Evolutionary conservation across 2,797 vertebrate species (phyloP), one percentile per base, ranked within the genome.

Genomic region (Artibeus jamaicensis): DNA sequence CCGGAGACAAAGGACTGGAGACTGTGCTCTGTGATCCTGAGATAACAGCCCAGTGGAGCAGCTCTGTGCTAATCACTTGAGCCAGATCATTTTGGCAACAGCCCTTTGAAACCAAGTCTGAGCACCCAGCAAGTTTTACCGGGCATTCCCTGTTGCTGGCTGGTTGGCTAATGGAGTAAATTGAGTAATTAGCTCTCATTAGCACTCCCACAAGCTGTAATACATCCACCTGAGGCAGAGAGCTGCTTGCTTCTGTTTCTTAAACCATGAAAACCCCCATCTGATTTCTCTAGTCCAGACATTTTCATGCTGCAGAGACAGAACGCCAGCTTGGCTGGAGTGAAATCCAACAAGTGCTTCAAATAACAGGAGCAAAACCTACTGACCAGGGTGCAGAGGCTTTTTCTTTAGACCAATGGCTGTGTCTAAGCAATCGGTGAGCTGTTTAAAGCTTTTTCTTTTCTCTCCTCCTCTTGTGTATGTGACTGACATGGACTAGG

Each of bases 101-200:
- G 79, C 67, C 37, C 46, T 94, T 83, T 81, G 91, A 95, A 94
- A 89, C 70, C 46, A 42, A 82, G 89, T 78, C 77, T 70, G 67
- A 86, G 53, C 84, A 73, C 42, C n/a, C 29, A 70, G 83, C 59
- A 22, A 22, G 74, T 91, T 94, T 86, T 84, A 53, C 59, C 53
- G 81, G 73, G 83, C 34, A 9, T 65, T 85, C 70, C 87, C 87
- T 89, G 84, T 89, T 91, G 88, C 85, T 55, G 77, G 67, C 53
- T 88, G 67, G n/a, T 76, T 90, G 92, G 73, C 81, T 53, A n/a
- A 42, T 74, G 74, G 50, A 93, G 46, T 92, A 83, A 90, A 53
- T 70, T n/a, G 71, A 93, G 79, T 86, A 85, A 92, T 95, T 96
- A 92, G 77, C 24, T 90, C 76, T 86, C 79, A 76, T 93, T 96